Base-by-base conservation (phyloP, 1,140 invertebrate species). In the Delia radicum region DNA sequence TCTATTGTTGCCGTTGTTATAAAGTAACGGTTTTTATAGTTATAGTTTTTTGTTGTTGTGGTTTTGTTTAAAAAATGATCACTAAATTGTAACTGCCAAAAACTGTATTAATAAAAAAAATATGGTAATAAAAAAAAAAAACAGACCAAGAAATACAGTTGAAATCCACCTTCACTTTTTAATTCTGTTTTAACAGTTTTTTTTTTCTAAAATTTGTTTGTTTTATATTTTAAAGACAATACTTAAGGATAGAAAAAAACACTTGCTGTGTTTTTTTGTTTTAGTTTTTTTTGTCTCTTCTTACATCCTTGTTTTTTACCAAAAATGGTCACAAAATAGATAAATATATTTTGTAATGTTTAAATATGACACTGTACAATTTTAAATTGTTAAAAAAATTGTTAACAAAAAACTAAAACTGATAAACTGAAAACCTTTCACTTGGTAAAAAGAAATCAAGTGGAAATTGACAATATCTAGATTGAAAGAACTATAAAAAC, bases 1-100 rank as follows among this genome's bases (percentile, higher is more conserved):
- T 5, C 37, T 42, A 5, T 42, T 42, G 37, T 3, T n/a, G n/a
- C n/a, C n/a, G n/a, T n/a, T n/a, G n/a, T n/a, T n/a, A n/a, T 42
- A 42, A 42, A 42, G 37, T 42, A 42, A 42, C 12, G 37, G 37
- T 42, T 42, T 42, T 42, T 42, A 3, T 15, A 42, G 10, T 42
- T 42, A 15, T 42, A 42, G 37, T 42, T 15, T 42, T 42, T 55
- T 55, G n/a, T 55, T 55, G 48, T n/a, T 55, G 3, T 6, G n/a
- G 18, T n/a, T n/a, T n/a, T n/a, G n/a, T n/a, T n/a, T 21, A 55
- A 24, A 24, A 55, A 18, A 55, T 55, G 48, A 55, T 55, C 48
- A 55, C 48, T 55, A 55, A 55, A 55, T 55, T 55, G 48, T 55
- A 55, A 55, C 48, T 55, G 48, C 48, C 48, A 55, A 55, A 55